These are phyloP conservation scores for Hirtodrosophila trivittata DNA, from an alignment of 2,888 invertebrate species.

Conservation along the genomic window DNA sequence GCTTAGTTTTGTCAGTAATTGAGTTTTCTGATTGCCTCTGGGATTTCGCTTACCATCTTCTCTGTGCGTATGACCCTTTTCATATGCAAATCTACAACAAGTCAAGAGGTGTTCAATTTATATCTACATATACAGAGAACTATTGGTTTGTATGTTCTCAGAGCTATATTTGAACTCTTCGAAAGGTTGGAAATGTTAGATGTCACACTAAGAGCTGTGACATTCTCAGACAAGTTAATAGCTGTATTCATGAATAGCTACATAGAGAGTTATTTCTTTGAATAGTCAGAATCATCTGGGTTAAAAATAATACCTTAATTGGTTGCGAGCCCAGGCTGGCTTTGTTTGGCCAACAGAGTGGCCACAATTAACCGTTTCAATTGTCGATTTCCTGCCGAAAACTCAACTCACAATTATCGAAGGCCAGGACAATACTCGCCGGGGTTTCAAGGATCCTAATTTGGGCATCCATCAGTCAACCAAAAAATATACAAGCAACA, in stretches of 20 bases:
- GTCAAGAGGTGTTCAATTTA: background rate
- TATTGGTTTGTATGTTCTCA: too few species aligned
- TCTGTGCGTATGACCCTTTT: background rate
- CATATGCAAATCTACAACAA: background rate
- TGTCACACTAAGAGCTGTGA: too few species aligned
- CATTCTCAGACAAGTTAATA: background rate
- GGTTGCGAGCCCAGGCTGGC: background rate
- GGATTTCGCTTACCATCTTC: background rate
- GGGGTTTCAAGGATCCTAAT: constrained; percentile 21
- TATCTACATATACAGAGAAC: too few species aligned
- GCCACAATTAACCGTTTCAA: constrained; percentile 57
- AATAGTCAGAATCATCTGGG: background rate
- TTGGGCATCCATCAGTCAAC: constrained; percentile 33
- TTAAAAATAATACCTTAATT: constrained; percentile 4
- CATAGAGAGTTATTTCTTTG: background rate
- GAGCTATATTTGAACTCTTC: too few species aligned
- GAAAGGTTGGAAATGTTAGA: too few species aligned
- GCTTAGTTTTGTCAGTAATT: constrained; percentile 39
- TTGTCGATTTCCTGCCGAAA: constrained; percentile 47
- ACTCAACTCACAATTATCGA: constrained; percentile 47
- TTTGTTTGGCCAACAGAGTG: constrained; percentile 43
- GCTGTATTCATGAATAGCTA: background rate
- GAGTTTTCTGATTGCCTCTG: constrained; percentile 40
- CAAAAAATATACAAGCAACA: constrained; percentile 50
- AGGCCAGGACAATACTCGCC: constrained; percentile 28